Conservation (phyloP, 2,797 vertebrate genomes). For the Myotis myotis region DNA sequence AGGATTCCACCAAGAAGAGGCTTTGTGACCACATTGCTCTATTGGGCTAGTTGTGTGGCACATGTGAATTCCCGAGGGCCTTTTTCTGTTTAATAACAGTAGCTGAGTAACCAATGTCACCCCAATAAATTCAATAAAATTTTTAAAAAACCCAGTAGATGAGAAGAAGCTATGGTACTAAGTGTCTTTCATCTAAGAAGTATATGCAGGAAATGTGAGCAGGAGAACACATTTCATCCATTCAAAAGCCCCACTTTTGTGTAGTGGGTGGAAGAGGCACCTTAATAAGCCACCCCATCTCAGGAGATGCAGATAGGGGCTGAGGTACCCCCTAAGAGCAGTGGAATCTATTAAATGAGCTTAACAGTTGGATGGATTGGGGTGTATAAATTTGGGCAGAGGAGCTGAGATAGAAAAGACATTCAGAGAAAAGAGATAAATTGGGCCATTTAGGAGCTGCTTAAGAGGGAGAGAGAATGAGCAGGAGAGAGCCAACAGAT, state of each 20-base stretch:
- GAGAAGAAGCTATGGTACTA: neutral
- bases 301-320: neutral
- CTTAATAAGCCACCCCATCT: neutral
- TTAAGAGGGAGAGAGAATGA: neutral
- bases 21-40: neutral
- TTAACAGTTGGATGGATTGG: neutral
- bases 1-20: neutral
- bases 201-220: neutral
- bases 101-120: neutral
- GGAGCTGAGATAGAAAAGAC: neutral
- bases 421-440: neutral
- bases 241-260: neutral
- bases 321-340: neutral
- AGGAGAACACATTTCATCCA: neutral
- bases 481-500: neutral
- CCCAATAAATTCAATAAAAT: too few species aligned
- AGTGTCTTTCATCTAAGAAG: conserved; percentile 19
- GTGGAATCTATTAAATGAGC: neutral
- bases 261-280: neutral
- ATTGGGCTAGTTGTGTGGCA: neutral
- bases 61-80: neutral
- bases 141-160: neutral
- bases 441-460: neutral
- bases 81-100: conserved; percentile 14
- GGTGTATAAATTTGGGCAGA: neutral